These are phyloP conservation scores for Macrosiphum euphorbiae DNA, from an alignment of 2,888 invertebrate genomes.

Conservation along the genomic window DNA sequence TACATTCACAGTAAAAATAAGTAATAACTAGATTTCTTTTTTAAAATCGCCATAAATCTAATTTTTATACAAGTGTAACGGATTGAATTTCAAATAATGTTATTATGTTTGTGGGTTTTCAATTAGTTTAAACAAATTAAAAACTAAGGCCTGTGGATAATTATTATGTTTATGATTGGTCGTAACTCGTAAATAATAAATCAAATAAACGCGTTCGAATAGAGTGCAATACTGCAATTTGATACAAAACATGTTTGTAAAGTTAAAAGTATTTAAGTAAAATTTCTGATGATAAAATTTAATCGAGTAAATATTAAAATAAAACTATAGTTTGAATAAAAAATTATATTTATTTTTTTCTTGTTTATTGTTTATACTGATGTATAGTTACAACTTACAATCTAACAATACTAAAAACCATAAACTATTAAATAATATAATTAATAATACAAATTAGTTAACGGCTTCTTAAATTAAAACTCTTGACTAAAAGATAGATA, in stretches of 20 bases:
- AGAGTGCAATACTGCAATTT: background rate
- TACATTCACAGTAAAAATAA: background rate
- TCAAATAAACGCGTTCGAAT: background rate
- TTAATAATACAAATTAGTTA: background rate
- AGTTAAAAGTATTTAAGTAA: background rate
- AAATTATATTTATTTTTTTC: background rate
- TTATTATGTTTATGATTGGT: constrained; percentile 14
- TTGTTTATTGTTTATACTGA: background rate
- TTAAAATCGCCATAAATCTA: background rate
- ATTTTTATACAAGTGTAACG: background rate
- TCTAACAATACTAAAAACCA: background rate
- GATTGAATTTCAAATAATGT: background rate
- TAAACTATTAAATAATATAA: too few relatives aligned
- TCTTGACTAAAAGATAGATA: background rate
- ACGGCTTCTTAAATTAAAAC: background rate
- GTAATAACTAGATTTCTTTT: background rate
- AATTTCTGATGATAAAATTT: background rate
- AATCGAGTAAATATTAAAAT: background rate
- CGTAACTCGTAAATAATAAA: constrained; percentile 29
- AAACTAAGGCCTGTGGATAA: background rate
- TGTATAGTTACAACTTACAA: background rate
- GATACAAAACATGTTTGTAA: background rate
- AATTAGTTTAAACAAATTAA: background rate
- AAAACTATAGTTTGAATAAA: background rate
- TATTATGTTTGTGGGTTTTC: background rate